Evolutionary conservation across 2,113 vertebrate genomes (phyloP), one percentile per base, ranked within the genome.

Genomic region (Tapirus terrestris): DNA sequence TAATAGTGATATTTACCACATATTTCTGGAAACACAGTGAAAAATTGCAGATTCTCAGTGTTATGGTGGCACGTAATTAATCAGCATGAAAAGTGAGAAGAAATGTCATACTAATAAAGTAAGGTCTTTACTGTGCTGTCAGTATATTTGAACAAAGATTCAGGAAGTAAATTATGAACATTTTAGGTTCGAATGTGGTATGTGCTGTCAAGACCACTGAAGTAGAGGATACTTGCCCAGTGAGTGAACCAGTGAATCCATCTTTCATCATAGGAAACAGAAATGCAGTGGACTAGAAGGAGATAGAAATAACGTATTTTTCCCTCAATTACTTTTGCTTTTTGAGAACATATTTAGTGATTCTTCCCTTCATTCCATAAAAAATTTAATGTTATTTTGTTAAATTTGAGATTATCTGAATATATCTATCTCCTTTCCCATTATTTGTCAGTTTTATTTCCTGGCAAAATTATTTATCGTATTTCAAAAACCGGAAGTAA

Each of bases 401-500:
- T 94, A 85, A 58, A 3, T 4, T 43, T 56, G 9, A 94, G 53
- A 87, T 31, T 89, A 72, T 89, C 68, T 83, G 13, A 65, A 51
- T 84, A 33, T 36, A 8, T 87, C 25, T 79, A 13, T 76, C 87
- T 89, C 67, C 36, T 25, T 95, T 84, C 13, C 65, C 33, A 29
- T 94, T 91, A 43, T 67, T 86, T 91, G 23, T 77, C 21, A 29
- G 25, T 67, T 85, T 87, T 82, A 79, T 91, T 91, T 93, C 76
- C 51, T 89, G 39, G 76, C 68, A 87, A 87, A 67, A 75, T 48
- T 87, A 63, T 33, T 72, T 10, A 36, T 43, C 18, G 1, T 61
- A 43, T 89, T 93, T 93, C 31, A 94, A 58, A 95, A 92, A 48
- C 58, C 51, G 16, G 33, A 94, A 77, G 39, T 61, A 84, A 96